Conservation (phyloP, 2,888 invertebrate species). For the Alloplasta piceator region DNA sequence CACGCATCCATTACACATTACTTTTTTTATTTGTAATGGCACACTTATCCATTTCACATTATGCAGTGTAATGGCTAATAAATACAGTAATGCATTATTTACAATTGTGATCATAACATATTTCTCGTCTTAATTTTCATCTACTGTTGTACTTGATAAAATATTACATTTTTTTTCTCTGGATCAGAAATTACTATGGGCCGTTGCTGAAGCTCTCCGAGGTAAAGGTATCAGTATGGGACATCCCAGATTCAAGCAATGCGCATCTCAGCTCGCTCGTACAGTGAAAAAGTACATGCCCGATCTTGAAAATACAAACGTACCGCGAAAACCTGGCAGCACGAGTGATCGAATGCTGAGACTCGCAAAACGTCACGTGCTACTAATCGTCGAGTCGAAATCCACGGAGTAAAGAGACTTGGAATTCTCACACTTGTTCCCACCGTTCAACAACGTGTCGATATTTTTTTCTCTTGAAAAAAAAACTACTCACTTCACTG, state of each 20-base stretch:
- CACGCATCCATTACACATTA: too few species aligned
- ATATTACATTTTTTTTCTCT: not conserved
- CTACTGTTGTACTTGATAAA: too few species aligned
- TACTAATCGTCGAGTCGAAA: conserved; percentile 76
- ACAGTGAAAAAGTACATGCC: conserved; percentile 88
- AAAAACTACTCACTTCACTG: not conserved
- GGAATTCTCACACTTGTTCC: conserved; percentile 5
- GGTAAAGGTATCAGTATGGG: conserved; percentile 88
- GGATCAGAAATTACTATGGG: conserved; percentile 91
- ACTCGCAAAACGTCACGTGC: conserved; percentile 82
- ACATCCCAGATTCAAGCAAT: conserved; percentile 89
- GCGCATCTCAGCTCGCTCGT: conserved; percentile 88
- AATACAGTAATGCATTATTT: too few species aligned
- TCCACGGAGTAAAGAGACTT: conserved; percentile 65
- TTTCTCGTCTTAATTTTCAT: conserved; percentile 40
- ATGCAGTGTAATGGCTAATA: too few species aligned
- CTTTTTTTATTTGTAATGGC: too few species aligned
- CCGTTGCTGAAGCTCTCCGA: conserved; percentile 90
- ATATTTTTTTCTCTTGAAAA: not conserved
- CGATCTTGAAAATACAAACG: conserved; percentile 83
- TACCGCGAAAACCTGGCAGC: conserved; percentile 85
- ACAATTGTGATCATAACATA: too few species aligned
- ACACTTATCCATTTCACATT: too few species aligned
- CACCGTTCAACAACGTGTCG: not conserved
- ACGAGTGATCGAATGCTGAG: conserved; percentile 91